Evolutionary conservation across 2,797 vertebrate genomes (phyloP).

Genomic region (Typhlichthys eigenmanni): DNA sequence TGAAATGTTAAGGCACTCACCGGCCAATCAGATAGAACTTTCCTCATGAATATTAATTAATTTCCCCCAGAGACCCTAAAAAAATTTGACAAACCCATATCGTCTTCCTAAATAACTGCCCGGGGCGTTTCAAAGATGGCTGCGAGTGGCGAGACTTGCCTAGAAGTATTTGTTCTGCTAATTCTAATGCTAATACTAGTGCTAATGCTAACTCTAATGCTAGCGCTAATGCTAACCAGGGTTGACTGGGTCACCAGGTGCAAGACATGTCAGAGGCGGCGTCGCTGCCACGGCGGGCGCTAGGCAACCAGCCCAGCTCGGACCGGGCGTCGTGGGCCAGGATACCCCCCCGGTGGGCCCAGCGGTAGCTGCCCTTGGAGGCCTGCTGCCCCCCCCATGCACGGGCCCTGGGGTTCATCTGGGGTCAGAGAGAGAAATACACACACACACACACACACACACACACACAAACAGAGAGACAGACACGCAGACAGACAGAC

Average conservation of each 20-base stretch:
- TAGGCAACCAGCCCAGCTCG: constrained; percentile 76
- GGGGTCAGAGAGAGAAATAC: constrained; percentile 16
- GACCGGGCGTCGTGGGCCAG: constrained; percentile 71
- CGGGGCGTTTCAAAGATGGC: no score
- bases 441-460: no score
- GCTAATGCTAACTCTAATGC: no score
- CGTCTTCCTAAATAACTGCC: no score
- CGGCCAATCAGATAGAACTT: no score
- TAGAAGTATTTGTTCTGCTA: no score
- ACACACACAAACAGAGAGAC: neutral
- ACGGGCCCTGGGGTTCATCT: constrained; percentile 80
- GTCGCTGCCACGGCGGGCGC: constrained; percentile 74
- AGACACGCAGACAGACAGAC: no score
- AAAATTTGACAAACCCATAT: no score
- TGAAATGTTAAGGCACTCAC: no score
- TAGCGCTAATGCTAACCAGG: neutral
- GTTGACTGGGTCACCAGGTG: constrained; percentile 70
- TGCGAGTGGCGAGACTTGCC: no score
- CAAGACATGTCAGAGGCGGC: constrained; percentile 84
- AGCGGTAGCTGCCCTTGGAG: constrained; percentile 46
- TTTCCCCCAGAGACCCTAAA: neutral
- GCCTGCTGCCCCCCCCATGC: constrained; percentile 68
- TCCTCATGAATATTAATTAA: no score
- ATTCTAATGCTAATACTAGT: no score
- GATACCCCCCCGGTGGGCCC: constrained; percentile 40